Base-by-base conservation (phyloP, 2,113 vertebrate species). In the Oxygymnocypris stewartii region DNA sequence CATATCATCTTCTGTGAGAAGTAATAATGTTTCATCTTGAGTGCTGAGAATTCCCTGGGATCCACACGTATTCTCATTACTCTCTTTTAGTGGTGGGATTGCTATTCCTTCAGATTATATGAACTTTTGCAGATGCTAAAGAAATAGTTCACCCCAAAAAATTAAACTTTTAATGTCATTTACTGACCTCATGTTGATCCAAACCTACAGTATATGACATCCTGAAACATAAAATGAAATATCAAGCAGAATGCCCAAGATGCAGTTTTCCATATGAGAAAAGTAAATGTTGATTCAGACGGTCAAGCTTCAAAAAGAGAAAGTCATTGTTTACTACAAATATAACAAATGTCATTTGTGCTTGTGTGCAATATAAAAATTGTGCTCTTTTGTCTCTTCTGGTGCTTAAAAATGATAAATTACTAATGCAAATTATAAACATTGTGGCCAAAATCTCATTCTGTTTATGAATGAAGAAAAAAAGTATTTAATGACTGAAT, bases 21-120 rank as follows among this genome's bases (percentile, higher is more conserved):
- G 18, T 40, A 69, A 85, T 85, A 54, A 79, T 31, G 73, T 78
- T 65, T 85, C 78, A 44, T 20, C 31, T 51, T n/a, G 20, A 23
- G n/a, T 14, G 6, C 10, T 51, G 28, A 51, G 25, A 82, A 82
- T 69, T 47, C 16, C 18, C 42, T 51, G 25, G 11, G 80, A 71
- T 49, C 40, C n/a, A 80, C 57, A 81, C 14, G 40, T 61, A 11
- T 65, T 80, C 20, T 61, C 54, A 80, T 42, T 79, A 4, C 7
- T 44, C 73, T 75, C 40, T 75, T 25, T 75, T 14, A 75, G 61
- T 20, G 18, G 4, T 28, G 8, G 13, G 37, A 42, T 14, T 80
- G 54, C 40, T 8, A 63, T 57, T 23, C 77, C 51, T 57, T 40
- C 18, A 12, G 31, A 14, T 16, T 20, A 61, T 31, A 47, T 25